phyloP scores from a whole-genome alignment of 2,888 invertebrate genomes.

The Ophion slaviceki region DNA sequence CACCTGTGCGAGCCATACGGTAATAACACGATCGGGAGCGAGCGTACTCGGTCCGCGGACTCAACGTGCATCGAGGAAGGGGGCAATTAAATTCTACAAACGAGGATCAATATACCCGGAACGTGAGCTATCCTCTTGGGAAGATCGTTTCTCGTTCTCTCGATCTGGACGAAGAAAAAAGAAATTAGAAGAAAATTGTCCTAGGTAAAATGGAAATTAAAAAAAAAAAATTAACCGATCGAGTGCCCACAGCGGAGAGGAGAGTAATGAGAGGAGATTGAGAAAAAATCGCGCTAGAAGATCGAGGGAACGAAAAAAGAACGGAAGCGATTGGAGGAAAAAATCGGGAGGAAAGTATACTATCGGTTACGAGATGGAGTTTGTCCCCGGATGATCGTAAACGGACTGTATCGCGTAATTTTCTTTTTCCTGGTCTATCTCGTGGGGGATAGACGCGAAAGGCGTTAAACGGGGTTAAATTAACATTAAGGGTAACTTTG shows the following conservation, averaged over 20 bases:
- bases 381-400: background rate
- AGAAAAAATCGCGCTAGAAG: background rate
- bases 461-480: too few species aligned
- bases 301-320: background rate
- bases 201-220: background rate
- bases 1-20: background rate
- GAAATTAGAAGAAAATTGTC: background rate
- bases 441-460: too few species aligned
- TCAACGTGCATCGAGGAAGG: slow-evolving; percentile 37
- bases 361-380: too few species aligned
- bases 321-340: too few species aligned
- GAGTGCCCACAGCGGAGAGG: background rate
- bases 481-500: too few species aligned
- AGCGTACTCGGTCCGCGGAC: background rate
- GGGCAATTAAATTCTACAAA: slow-evolving; percentile 68
- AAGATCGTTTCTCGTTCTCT: slow-evolving; percentile 49
- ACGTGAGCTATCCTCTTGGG: slow-evolving; percentile 57
- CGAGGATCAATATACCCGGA: slow-evolving; percentile 58
- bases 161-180: slow-evolving; percentile 21
- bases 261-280: slow-evolving; percentile 6
- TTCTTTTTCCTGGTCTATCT: background rate
- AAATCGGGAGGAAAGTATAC: too few species aligned
- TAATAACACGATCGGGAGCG: slow-evolving; percentile 29
- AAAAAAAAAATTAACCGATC: background rate
- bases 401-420: background rate